Evolutionary conservation across 2,113 vertebrate species (phyloP), one percentile per base, ranked within the genome.

Genomic region (Apteryx owenii): DNA sequence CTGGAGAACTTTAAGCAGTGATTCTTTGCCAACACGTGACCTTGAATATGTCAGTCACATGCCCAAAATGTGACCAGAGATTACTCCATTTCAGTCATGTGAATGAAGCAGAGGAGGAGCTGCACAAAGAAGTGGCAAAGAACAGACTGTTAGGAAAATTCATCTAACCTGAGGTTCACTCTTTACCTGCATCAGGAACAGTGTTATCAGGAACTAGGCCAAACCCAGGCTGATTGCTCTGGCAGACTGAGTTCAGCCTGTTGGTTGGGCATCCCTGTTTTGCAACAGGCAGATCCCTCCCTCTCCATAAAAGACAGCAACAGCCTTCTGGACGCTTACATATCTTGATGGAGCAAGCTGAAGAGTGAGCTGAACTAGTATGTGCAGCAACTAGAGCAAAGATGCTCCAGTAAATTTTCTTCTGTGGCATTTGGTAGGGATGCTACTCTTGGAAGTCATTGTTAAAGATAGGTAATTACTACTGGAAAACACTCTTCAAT

Each of bases 1-100:
- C 62, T 12, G 26, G 92, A 94, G 76, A 95, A 76, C 93, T 77
- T 14, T 19, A 83, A 81, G 93, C 7, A 92, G 85, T 2, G 1
- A 91, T 70, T 64, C 68, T 84, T 93, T 93, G 68, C 62, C 68
- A 88, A 65, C 95, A 94, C 51, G 64, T 96, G 96, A 97, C 79
- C 56, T 60, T 40, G 72, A 90, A 7, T 69, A 69, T 72, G 31
- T 69, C 78, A 69, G 93, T 96, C 96, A 96, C 92, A 83, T 92
- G 92, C 77, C 68, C 88, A 88, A 93, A 95, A 20, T 83, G 85
- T 91, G 92, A 82, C 50, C 90, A 85, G 62, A 78, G 82, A 81
- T 85, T 78, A 95, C 79, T 86, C 82, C 71, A 42, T 71, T 95
- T 94, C 72, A 85, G 90, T 91, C 88, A 94, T 8, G 79, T 93